Base-by-base conservation (phyloP, 53 echinoderm and acorn worm genomes). In the Hippasteria phrygiana region DNA sequence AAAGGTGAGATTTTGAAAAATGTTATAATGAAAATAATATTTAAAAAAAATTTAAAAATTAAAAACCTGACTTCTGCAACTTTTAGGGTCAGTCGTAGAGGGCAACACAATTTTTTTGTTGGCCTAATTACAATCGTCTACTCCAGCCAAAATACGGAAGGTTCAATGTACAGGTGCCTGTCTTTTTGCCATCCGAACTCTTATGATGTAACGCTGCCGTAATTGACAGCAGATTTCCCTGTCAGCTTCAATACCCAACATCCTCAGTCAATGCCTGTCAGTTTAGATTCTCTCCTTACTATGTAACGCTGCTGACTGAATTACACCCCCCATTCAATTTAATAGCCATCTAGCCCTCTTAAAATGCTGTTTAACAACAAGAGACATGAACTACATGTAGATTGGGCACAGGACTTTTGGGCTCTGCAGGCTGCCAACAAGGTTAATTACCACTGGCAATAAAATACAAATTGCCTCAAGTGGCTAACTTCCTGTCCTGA, bases 401-500 rank as follows among this genome's bases (percentile, higher is more conserved):
- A 26, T 9, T 59, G 26, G 17, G 8, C 51, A 1, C 1, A 24
- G 26, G 4, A 45, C 1, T 22, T 37, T 56, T 55, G 36, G 36
- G 55, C 56, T 31, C 78, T 38, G 78, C 42, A 62, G 78, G 78
- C 22, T 33, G 40, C 50, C 75, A 75, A 75, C 27, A 64, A 81
- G 81, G 65, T 81, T 81, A 63, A 81, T 81, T 81, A 81, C 81
- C 18, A 14, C 1, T 38, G 40, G 29, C 55, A n/a, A 43, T 64
- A 63, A 81, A 81, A 63, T 43, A 81, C 81, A 38, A 63, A 63
- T 81, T 62, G 81, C 64, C 63, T 81, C 63, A 43, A 43, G 81
- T 81, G 81, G 32, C 45, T 81, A 65, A 65, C 45, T 43, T 46
- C 66, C 81, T 81, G 81, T 41, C 81, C 81, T 64, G 81, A 81